Evolutionary conservation across 2,797 vertebrate genomes (phyloP), one percentile per base, ranked within the genome.

Genomic region (Otolemur crassicaudatus): DNA sequence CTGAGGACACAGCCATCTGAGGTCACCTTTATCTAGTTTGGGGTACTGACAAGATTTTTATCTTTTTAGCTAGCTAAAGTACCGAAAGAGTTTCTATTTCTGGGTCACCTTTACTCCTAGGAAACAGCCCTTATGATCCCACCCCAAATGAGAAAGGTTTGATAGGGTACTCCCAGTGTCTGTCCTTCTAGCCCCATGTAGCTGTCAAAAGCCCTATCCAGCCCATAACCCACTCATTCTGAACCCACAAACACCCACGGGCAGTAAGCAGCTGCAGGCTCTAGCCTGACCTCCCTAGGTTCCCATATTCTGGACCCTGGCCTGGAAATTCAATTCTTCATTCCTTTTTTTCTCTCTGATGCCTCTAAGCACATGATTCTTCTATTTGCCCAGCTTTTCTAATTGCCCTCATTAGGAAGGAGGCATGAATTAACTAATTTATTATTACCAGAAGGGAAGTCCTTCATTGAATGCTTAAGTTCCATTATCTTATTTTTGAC

Each of bases 381-480:
- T 69, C 8, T 81, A 29, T 80, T 82, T 81, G 69, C 72, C 34
- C n/a, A 61, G 61, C 19, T 56, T 92, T 92, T 91, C 60, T 49
- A 72, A 91, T 72, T 83, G 46, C 77, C 61, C 23, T 92, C 46
- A 65, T 83, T 58, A 58, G 93, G 86, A 92, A 9, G 31, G n/a
- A 72, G 60, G 27, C 60, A 73, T 53, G 34, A 95, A 79, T 92
- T 63, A 53, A 67, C 69, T 34, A 34, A 43, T 79, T 43, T 43
- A 37, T 79, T 89, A 34, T 95, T 77, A 89, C 9, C 56, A 70
- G 20, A 94, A 89, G 31, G 29, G 40, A 72, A 69, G 87, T 53
- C 76, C 27, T 85, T 77, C 63, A 25, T 1, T 70, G 58, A 87
- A 73, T 73, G 61, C 76, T 46, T 65, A 3, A 89, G 92, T 61